Base-by-base conservation (phyloP, 2,797 vertebrate genomes). In the Telmatherina bonti region DNA sequence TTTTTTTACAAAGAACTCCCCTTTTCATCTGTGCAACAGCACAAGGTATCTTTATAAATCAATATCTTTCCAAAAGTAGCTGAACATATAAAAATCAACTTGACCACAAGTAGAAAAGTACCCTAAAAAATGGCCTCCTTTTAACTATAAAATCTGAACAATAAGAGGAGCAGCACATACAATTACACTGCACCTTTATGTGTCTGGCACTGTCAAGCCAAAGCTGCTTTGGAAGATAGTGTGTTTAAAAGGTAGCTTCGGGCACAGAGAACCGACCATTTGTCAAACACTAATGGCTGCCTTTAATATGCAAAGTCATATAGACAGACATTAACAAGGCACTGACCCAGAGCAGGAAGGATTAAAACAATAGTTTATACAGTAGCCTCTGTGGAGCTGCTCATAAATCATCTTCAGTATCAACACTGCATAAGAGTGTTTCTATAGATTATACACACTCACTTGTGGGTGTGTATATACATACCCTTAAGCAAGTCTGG, bases 381-480 rank as follows among this genome's bases (percentile, higher is more conserved):
- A 92, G 94, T 92, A 95, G 94, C 89, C 85, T 82, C 84, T 84
- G 73, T 59, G 68, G 67, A 84, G 83, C 84, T 1, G 45, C 78
- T 61, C 74, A 88, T 94, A 91, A 92, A 94, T 95, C 92, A 93
- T 74, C 81, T 79, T 67, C 86, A 93, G 87, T 93, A 90, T 94
- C 93, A 95, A 95, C 94, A 93, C 86, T 84, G 78, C 83, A 84
- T 89, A 92, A 93, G 93, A 93, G 93, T 92, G 92, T 92, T 94
- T 94, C 92, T 89, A 89, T 92, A 92, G 92, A 94, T 94, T 94
- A 95, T 94, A 95, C 90, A 94, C 94, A 94, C 81, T 85, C 88
- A 87, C 87, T 89, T 87, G 84, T 84, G 90, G 85, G 89, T 89
- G 87, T 93, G 91, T 94, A 92, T 91, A 93, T 85, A 93, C 85